These are phyloP conservation scores for Shinisaurus crocodilurus DNA, from an alignment of 2,113 vertebrate genomes.

Conservation along the genomic window DNA sequence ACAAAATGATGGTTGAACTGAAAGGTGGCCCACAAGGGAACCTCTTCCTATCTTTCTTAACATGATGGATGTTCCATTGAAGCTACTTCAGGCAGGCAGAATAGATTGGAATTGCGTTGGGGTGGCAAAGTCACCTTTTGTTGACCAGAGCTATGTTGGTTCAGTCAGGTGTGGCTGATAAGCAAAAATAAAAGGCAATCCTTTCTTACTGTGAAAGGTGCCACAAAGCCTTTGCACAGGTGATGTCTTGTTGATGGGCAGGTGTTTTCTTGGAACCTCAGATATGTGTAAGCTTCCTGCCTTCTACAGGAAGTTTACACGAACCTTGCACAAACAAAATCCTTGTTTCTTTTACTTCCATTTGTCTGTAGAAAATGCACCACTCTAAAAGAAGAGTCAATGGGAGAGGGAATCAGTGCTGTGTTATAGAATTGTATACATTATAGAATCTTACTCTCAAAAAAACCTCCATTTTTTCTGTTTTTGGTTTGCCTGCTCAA, in stretches of 20 bases:
- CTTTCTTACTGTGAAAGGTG: constrained; percentile 2
- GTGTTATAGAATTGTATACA: not conserved
- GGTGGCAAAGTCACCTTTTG: constrained; percentile 52
- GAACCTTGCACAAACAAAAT: constrained; percentile 15
- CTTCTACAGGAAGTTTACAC: constrained; percentile 58
- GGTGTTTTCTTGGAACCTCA: constrained; percentile 53
- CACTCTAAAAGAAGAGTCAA: not conserved
- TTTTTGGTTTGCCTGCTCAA: constrained; percentile 18
- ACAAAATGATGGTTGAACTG: constrained; percentile 6
- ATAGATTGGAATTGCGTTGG: constrained; percentile 54
- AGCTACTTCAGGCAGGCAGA: constrained; percentile 27
- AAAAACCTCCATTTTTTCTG: not conserved
- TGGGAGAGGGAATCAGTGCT: not conserved
- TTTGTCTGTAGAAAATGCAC: constrained; percentile 31
- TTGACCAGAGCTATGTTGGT: constrained; percentile 32
- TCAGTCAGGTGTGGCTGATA: constrained; percentile 45
- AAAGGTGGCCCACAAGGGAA: not conserved
- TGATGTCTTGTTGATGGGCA: constrained; percentile 16
- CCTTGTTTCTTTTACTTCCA: constrained; percentile 15
- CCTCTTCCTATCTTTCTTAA: constrained; percentile 28
- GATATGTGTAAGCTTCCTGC: constrained; percentile 25
- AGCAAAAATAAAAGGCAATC: constrained; percentile 37
- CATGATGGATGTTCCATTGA: constrained; percentile 44
- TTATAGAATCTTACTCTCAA: not conserved
- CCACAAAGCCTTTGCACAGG: constrained; percentile 51